Conservation (phyloP, 2,888 invertebrate genomes). For the Caenorhabditis angaria region DNA sequence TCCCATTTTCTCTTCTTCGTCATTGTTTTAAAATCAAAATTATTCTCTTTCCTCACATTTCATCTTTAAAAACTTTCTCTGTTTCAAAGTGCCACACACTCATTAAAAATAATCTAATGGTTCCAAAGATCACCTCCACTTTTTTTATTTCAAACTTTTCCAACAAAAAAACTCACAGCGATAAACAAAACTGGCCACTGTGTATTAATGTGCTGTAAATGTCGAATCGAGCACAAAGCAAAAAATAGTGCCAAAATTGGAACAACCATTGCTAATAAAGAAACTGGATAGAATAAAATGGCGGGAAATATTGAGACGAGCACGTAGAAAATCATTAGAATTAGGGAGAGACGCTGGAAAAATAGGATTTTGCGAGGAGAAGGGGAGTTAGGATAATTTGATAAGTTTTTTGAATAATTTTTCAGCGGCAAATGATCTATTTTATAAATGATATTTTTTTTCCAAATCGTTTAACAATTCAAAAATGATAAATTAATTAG, state of each 20-base stretch:
- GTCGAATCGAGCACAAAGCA: conserved; percentile 43
- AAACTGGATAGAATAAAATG: conserved; percentile 47
- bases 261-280: conserved; percentile 41
- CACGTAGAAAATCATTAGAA: conserved; percentile 49
- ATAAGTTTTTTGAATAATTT: not conserved
- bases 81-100: too few species aligned
- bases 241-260: conserved; percentile 48
- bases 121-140: too few species aligned
- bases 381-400: too few species aligned
- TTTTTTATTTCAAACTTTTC: too few species aligned
- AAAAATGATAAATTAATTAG: not conserved
- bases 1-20: too few species aligned
- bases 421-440: not conserved
- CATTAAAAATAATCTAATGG: too few species aligned
- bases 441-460: too few species aligned
- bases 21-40: too few species aligned
- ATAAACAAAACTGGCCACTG: conserved; percentile 56
- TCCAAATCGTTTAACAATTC: too few species aligned
- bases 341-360: conserved; percentile 50
- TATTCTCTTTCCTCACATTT: too few species aligned
- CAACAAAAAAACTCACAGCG: conserved; percentile 28
- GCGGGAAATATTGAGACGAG: conserved; percentile 37
- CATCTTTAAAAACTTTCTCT: too few species aligned
- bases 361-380: not conserved
- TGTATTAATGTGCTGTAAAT: conserved; percentile 26